A percentile compares a stretch with the other conserved stretches of the same genome.
Evolutionary conservation across 2,888 invertebrate genomes (phyloP).

Genomic region (Acanthosepion esculentum): DNA sequence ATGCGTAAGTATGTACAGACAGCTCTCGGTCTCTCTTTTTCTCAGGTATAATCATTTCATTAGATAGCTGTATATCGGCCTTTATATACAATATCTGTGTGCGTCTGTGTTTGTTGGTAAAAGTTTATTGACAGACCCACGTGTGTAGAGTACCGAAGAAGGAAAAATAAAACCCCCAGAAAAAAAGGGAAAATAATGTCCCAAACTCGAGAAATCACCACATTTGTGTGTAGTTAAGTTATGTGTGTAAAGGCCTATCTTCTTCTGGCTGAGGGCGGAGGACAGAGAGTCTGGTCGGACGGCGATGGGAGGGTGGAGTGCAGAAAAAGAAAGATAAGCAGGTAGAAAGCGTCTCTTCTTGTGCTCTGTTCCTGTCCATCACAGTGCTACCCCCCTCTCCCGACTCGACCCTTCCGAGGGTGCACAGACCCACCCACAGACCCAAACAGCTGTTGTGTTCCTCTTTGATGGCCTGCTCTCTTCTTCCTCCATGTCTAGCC

Average conservation of each 20-base stretch:
- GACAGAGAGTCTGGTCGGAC: no score
- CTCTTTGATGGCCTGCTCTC: conserved; percentile 33
- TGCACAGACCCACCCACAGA: background rate
- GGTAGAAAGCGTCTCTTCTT: background rate
- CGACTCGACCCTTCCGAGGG: background rate
- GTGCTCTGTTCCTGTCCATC: background rate
- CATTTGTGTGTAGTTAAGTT: conserved; percentile 33
- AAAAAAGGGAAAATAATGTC: no score
- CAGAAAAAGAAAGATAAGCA: background rate
- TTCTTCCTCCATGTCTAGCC: conserved; percentile 10
- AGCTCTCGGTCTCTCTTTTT: background rate
- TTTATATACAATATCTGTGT: background rate
- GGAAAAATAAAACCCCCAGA: no score
- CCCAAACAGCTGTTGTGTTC: background rate
- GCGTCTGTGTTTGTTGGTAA: background rate
- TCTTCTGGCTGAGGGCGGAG: background rate
- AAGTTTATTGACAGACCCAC: background rate
- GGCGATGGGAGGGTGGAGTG: background rate
- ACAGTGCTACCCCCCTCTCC: background rate
- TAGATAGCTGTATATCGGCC: background rate
- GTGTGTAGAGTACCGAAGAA: background rate
- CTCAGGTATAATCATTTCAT: background rate
- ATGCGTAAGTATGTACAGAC: no score
- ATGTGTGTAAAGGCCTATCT: background rate
- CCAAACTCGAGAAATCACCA: background rate